Evolutionary conservation across 2,888 invertebrate genomes (phyloP), one percentile per base, ranked within the genome.

Genomic region (Lomographa bimaculata): DNA sequence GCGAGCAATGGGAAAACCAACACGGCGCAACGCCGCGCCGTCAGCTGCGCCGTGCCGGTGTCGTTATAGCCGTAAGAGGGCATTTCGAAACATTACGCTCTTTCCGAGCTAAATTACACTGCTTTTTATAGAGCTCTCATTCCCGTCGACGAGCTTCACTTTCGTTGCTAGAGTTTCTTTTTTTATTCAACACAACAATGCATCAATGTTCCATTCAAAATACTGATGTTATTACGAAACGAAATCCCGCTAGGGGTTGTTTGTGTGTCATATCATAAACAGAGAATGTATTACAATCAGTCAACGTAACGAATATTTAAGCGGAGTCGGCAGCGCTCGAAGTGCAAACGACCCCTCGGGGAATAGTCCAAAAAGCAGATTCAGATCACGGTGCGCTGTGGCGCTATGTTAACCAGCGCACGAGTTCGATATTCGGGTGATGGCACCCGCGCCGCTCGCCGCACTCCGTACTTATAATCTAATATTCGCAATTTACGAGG

Each of bases 401-500:
- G 29, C 65, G 60, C 64, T 43, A 46, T 68, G 79, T 72, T 76
- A 79, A 79, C 64, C 69, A 69, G 69, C 65, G 77, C 77, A 72
- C 76, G 79, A 78, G 82, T 77, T 82, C 77, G 80, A 80, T 78
- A 77, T 79, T 80, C 75, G 69, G 69, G 65, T 80, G 83, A 85
- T 83, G 79, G 83, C 73, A 75, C 83, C 82, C 56, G 69, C 53
- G 53, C 45, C 43, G 41, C 46, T 54, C 65, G 70, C 81, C 82
- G 78, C 85, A 79, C 73, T 74, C 78, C 79, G 81, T 79, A 84
- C 85, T 87, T 86, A 86, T 87, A 85, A 87, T 87, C 85, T 87
- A 87, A 87, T 87, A 87, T 86, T 85, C 82, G 82, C 84, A 87
- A 87, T 87, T 86, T 85, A 86, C 83, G 84, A 79, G 85, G 83